Evolutionary conservation across 2,113 vertebrate genomes (phyloP).

Genomic region (Thomomys bottae): DNA sequence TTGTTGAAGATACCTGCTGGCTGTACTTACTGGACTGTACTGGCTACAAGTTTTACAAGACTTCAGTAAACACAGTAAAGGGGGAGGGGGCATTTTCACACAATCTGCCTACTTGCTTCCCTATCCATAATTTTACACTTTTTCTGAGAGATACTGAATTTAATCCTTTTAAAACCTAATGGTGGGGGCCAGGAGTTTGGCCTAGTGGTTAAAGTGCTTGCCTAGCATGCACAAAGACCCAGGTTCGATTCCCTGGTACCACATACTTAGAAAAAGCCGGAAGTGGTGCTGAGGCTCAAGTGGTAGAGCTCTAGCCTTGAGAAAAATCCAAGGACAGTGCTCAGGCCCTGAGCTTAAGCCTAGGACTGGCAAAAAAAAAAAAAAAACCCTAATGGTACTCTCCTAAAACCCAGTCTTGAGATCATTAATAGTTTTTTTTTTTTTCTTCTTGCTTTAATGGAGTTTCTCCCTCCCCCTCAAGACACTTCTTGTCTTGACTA

Average conservation of each 20-base stretch:
- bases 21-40: background rate
- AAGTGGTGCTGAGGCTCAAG: too few species aligned
- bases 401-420: constrained; percentile 15
- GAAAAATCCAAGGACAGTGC: too few species aligned
- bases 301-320: too few species aligned
- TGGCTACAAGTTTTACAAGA: background rate
- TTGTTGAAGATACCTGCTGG: background rate
- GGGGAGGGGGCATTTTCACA: background rate
- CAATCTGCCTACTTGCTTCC: background rate
- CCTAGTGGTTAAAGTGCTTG: too few species aligned
- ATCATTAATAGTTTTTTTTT: constrained; percentile 13
- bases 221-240: too few species aligned
- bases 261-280: too few species aligned
- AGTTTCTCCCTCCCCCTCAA: background rate
- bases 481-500: background rate
- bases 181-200: too few species aligned
- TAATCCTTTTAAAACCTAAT: background rate
- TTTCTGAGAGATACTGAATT: background rate
- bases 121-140: background rate
- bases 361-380: too few species aligned
- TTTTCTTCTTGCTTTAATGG: background rate
- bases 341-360: too few species aligned
- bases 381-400: background rate
- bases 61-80: background rate
- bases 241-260: too few species aligned